Evolutionary conservation across 2,888 invertebrate genomes (phyloP).

Genomic region (Agrochola lychnidis): DNA sequence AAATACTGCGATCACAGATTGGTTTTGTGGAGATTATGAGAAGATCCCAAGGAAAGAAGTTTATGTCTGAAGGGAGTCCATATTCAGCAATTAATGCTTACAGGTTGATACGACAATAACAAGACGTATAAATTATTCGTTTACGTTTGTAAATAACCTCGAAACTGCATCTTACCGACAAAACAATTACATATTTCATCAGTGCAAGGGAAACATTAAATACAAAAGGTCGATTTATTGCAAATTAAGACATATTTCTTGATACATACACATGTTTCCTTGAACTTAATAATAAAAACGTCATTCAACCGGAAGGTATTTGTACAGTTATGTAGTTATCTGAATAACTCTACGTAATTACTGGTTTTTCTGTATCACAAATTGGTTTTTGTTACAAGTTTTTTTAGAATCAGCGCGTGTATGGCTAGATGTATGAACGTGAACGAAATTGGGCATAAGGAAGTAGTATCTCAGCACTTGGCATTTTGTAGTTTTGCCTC

Average conservation of each 20-base stretch:
- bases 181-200: slow-evolving; percentile 28
- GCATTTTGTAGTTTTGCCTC: no score
- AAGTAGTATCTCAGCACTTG: no score
- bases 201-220: slow-evolving; percentile 16
- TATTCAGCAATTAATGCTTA: background rate
- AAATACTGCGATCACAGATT: no score
- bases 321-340: background rate
- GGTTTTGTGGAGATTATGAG: no score
- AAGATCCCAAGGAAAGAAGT: no score
- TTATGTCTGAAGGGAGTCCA: no score
- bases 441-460: no score
- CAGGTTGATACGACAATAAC: background rate
- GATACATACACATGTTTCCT: slow-evolving; percentile 16
- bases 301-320: slow-evolving; percentile 28
- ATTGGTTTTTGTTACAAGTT: no score
- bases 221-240: slow-evolving; percentile 23
- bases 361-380: background rate
- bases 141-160: background rate
- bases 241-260: slow-evolving; percentile 33
- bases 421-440: no score
- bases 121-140: background rate
- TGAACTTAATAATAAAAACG: slow-evolving; percentile 42
- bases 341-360: background rate
- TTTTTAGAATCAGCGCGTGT: no score
- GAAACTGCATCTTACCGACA: background rate